phyloP scores from a whole-genome alignment of 2,888 invertebrate species.

The Sphecodes monilicornis region DNA sequence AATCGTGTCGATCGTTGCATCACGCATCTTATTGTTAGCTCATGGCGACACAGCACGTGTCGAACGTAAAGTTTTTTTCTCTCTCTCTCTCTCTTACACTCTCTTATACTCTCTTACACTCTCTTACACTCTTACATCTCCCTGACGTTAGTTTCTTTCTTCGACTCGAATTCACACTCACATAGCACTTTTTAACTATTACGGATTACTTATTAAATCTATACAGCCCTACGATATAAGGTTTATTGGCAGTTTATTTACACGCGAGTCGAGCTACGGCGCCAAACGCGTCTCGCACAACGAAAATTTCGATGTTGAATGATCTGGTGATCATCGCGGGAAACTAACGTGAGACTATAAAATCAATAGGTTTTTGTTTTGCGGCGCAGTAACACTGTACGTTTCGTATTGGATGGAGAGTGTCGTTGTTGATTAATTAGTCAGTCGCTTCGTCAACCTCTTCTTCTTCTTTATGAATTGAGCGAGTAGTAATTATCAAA shows the following conservation, averaged over 20 bases:
- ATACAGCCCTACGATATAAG: slow-evolving; percentile 63
- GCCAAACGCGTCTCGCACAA: slow-evolving; percentile 19
- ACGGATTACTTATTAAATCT: slow-evolving; percentile 64
- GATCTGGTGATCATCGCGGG: slow-evolving; percentile 16
- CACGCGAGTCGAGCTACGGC: slow-evolving; percentile 67
- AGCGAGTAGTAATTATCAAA: background rate
- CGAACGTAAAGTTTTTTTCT: slow-evolving; percentile 49
- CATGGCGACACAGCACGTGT: slow-evolving; percentile 66
- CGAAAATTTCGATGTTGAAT: slow-evolving; percentile 41
- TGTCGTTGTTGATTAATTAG: slow-evolving; percentile 35
- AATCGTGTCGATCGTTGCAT: slow-evolving; percentile 66
- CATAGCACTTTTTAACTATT: slow-evolving; percentile 56
- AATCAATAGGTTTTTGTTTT: slow-evolving; percentile 19
- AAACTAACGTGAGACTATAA: slow-evolving; percentile 9
- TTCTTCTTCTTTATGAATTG: background rate
- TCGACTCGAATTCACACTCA: slow-evolving; percentile 30
- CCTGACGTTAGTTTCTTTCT: background rate
- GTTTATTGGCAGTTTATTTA: slow-evolving; percentile 74
- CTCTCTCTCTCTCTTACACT: slow-evolving; percentile 26
- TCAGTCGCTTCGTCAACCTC: background rate
- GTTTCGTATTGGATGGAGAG: slow-evolving; percentile 31
- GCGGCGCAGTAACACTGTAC: background rate
- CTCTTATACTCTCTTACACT: slow-evolving; percentile 25
- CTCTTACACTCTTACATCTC: slow-evolving; percentile 23
- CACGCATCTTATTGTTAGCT: slow-evolving; percentile 63